A percentile compares a stretch with the other conserved stretches of the same genome.
phyloP scores from a whole-genome alignment of 2,888 invertebrate species.

The Vanessa cardui region DNA sequence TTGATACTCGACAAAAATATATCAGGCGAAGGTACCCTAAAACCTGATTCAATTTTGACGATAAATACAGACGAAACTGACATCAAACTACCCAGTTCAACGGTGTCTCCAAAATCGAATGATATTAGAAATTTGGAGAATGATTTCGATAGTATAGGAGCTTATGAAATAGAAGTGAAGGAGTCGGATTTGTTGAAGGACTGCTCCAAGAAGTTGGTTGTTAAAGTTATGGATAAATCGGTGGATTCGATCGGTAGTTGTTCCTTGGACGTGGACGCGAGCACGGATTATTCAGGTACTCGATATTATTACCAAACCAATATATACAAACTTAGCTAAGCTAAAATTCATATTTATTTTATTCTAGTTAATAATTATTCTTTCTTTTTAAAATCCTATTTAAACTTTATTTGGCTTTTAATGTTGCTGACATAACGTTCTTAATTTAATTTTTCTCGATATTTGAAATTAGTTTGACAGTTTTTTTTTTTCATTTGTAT shows the following conservation, averaged over 20 bases:
- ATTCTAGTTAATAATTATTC: not conserved
- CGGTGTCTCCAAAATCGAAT: slow-evolving; percentile 71
- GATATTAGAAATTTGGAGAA: slow-evolving; percentile 49
- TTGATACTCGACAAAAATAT: slow-evolving; percentile 73
- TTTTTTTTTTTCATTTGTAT: not conserved
- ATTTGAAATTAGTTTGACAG: no score
- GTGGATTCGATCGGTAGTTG: slow-evolving; percentile 94
- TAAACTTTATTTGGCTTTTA: no score
- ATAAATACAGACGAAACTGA: slow-evolving; percentile 77
- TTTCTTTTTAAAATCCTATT: no score
- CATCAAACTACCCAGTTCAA: slow-evolving; percentile 73
- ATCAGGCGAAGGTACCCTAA: slow-evolving; percentile 50
- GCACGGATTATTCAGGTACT: slow-evolving; percentile 89
- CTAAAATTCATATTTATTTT: not conserved
- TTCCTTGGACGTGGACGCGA: slow-evolving; percentile 92
- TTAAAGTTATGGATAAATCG: slow-evolving; percentile 87
- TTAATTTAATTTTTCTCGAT: no score
- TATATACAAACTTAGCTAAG: not conserved
- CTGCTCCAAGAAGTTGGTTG: slow-evolving; percentile 66
- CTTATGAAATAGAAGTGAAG: slow-evolving; percentile 76
- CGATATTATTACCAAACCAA: slow-evolving; percentile 16
- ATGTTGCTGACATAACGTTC: no score
- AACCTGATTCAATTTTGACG: slow-evolving; percentile 69
- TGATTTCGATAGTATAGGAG: slow-evolving; percentile 73
- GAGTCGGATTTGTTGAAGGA: slow-evolving; percentile 70